These are phyloP conservation scores for Synanthedon andrenaeformis DNA, from an alignment of 2,888 invertebrate species.

Conservation along the genomic window DNA sequence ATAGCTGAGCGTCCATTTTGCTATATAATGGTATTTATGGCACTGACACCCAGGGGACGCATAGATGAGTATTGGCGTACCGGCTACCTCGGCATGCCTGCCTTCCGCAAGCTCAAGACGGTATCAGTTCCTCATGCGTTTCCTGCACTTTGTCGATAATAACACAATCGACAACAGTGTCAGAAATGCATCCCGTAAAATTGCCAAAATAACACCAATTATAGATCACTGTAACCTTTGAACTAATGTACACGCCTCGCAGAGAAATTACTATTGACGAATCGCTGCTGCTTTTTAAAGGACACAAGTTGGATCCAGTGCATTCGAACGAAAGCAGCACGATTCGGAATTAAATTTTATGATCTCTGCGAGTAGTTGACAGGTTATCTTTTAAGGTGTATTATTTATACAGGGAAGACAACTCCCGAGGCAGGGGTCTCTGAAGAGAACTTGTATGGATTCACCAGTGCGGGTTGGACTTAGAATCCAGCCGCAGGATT, in stretches of 20 bases:
- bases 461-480: slow-evolving; percentile 7
- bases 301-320: slow-evolving; percentile 11
- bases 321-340: slow-evolving; percentile 11
- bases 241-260: too few relatives aligned
- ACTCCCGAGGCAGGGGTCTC: too few relatives aligned
- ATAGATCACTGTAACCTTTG: slow-evolving; percentile 7
- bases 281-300: slow-evolving; percentile 11
- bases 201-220: slow-evolving; percentile 6
- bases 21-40: too few relatives aligned
- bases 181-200: slow-evolving; percentile 5
- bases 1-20: too few relatives aligned
- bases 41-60: too few relatives aligned
- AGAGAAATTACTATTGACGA: slow-evolving; percentile 11
- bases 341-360: too few relatives aligned
- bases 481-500: too few relatives aligned
- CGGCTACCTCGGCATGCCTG: slow-evolving; percentile 10
- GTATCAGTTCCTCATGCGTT: slow-evolving; percentile 8
- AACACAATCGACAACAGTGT: slow-evolving; percentile 1
- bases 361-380: too few relatives aligned
- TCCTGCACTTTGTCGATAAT: slow-evolving; percentile 11
- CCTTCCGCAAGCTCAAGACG: slow-evolving; percentile 9
- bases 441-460: slow-evolving; percentile 7
- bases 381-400: slow-evolving; percentile 3
- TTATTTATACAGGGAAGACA: slow-evolving; percentile 10
- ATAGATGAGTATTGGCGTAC: too few relatives aligned